Evolutionary conservation across 2,888 invertebrate genomes (phyloP), one percentile per base, ranked within the genome.

Genomic region (Scaeva pyrastri): DNA sequence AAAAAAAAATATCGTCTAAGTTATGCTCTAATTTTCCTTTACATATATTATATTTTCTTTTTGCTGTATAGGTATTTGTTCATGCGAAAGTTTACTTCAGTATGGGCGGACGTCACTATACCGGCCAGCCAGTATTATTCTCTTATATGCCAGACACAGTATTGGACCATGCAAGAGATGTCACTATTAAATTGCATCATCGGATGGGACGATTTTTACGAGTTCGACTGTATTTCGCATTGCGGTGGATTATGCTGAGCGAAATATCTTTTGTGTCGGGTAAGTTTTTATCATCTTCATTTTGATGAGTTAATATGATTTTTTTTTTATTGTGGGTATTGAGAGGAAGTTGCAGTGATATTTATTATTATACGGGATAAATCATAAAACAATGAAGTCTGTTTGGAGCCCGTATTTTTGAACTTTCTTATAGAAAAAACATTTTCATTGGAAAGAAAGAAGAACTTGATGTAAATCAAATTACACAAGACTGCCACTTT

Each of bases 161-260:
- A 85, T 94, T 96, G 92, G 96, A 97, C 91, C 95, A 95, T 90
- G 96, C 97, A 21, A 94, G 97, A 64, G 96, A 96, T 92, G 96
- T 97, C 87, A 95, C 95, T 89, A 95, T 97, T 89, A 95, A 96
- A 90, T 93, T 97, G 80, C 95, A 96, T 90, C 94, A 96, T 90
- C 94, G 96, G 41, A 94, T 96, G 55, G 97, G 96, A 73, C 94
- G 94, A 89, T 97, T 94, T 92, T 93, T 97, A 87, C 96, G 96
- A 93, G 93, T 96, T 90, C 95, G 96, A 90, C 94, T 97, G 71
- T 96, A 96, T 92, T 97, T 97, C 91, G 96, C 96, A 83, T 94
- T 96, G 66, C 94, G 95, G 90, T 97, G 97, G 97, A 95, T 97
- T 90, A 95, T 97, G 94, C 94, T 97, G 90, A 97, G 97, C 91